phyloP scores from a whole-genome alignment of 2,888 invertebrate genomes.

The Caenorhabditis auriculariae region DNA sequence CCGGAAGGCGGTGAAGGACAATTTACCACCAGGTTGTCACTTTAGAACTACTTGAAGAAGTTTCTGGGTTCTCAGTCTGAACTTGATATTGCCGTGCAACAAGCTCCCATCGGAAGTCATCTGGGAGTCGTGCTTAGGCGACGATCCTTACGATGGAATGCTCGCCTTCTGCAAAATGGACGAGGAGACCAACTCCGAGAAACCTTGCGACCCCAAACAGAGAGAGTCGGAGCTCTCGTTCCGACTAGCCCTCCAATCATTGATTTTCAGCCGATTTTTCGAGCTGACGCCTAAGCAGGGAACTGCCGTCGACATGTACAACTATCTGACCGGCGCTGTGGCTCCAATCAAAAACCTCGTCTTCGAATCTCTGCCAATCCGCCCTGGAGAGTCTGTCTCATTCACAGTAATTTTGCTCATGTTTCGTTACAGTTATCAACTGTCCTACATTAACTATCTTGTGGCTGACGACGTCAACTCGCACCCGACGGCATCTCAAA shows the following conservation, averaged over 20 bases:
- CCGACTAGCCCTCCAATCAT: background rate
- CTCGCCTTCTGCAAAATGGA: slow-evolving; percentile 15
- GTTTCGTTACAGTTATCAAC: slow-evolving; percentile 8
- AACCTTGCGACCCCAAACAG: slow-evolving; percentile 21
- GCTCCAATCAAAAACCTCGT: too few species aligned
- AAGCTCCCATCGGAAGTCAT: slow-evolving; percentile 14
- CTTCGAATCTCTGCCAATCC: too few species aligned
- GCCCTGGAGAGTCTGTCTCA: background rate
- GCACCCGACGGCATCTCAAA: slow-evolving; percentile 5
- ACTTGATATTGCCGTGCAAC: slow-evolving; percentile 17
- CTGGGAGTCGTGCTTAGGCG: slow-evolving; percentile 15
- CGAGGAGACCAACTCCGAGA: background rate
- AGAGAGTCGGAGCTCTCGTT: too few species aligned
- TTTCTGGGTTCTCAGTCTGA: slow-evolving; percentile 7
- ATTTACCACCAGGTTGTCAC: slow-evolving; percentile 16
- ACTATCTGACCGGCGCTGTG: slow-evolving; percentile 2
- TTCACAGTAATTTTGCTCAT: too few species aligned
- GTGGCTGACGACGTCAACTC: slow-evolving; percentile 3
- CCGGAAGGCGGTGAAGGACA: slow-evolving; percentile 34
- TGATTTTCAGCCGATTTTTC: slow-evolving; percentile 10
- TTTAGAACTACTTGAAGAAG: background rate
- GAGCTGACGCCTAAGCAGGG: background rate
- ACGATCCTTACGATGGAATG: slow-evolving; percentile 9
- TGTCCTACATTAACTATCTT: slow-evolving; percentile 9
- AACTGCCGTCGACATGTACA: slow-evolving; percentile 3